Evolutionary conservation across 2,797 vertebrate species (phyloP), one percentile per base, ranked within the genome.

Genomic region (Darevskia nairensis): DNA sequence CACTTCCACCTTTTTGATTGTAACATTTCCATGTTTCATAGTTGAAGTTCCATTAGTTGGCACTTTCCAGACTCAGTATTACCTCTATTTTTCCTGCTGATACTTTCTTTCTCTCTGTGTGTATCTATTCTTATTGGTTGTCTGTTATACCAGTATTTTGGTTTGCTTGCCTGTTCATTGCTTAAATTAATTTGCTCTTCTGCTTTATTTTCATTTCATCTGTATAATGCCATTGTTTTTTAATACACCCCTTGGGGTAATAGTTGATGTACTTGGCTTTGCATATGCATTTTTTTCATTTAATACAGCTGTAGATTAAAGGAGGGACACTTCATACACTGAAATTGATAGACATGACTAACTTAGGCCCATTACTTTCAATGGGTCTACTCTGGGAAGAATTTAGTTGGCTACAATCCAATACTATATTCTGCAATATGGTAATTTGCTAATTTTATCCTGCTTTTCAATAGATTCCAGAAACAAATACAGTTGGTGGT

Each of bases 141-240:
- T 27, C 69, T 77, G 13, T n/a, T 61, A 29, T 44, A 21, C 50
- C 11, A 55, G 50, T 55, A 55, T 77, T 77, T 85, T 80, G 7
- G 9, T 66, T 87, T 82, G 69, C 23, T 8, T 35, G 3, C 46
- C 71, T 39, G 46, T 68, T 25, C 55, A 35, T 68, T 77, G 80
- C n/a, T 77, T 77, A 55, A 29, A 68, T 50, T 8, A 35, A 68
- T 55, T 55, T 55, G 50, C 50, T 55, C 13, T 55, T 55, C 50
- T 55, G 50, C 0, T 55, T 55, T 55, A 66, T 88, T 35, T 86
- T 86, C 29, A 85, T 78, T 78, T 85, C n/a, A 55, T 69, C 44
- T 85, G 84, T 79, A n/a, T 69, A 41, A 35, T 79, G 64, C 68
- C 44, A 79, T 50, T 86, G 76, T 44, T 68, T 71, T 74, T 87